These are phyloP conservation scores for Melieria omissa DNA, from an alignment of 2,888 invertebrate genomes.

Conservation along the genomic window DNA sequence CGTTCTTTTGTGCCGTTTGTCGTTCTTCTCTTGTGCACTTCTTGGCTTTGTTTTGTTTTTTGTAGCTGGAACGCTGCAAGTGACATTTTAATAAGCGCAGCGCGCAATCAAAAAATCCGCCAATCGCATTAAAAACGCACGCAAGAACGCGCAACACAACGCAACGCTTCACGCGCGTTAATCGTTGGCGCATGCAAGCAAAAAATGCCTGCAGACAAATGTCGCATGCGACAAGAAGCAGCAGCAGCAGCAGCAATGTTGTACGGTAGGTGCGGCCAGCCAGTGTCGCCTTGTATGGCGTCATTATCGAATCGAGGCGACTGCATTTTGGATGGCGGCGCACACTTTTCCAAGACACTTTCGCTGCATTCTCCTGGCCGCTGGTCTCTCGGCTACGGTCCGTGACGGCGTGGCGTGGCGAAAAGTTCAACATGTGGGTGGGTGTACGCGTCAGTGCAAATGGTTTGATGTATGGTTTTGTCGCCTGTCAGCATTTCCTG, in stretches of 20 bases:
- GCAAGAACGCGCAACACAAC: no score
- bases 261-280: neutral
- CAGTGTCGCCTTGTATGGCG: neutral
- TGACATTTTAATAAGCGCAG: slow-evolving; percentile 54
- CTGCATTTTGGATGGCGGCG: neutral
- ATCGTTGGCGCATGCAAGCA: neutral
- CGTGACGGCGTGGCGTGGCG: slow-evolving; percentile 1
- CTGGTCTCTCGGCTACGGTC: neutral
- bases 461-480: slow-evolving; percentile 62
- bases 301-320: neutral
- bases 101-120: slow-evolving; percentile 25
- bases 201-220: neutral
- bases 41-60: no score
- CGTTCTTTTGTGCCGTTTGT: slow-evolving; percentile 13
- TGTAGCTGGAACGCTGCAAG: slow-evolving; percentile 40
- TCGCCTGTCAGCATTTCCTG: slow-evolving; percentile 59
- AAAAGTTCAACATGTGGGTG: slow-evolving; percentile 57
- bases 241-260: no score
- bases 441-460: slow-evolving; percentile 36
- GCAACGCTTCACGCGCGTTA: neutral
- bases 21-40: neutral
- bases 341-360: neutral
- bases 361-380: neutral
- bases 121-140: slow-evolving; percentile 3
- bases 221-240: neutral